Evolutionary conservation across 1,140 invertebrate genomes (phyloP).

Genomic region (Anadara kagoshimensis): DNA sequence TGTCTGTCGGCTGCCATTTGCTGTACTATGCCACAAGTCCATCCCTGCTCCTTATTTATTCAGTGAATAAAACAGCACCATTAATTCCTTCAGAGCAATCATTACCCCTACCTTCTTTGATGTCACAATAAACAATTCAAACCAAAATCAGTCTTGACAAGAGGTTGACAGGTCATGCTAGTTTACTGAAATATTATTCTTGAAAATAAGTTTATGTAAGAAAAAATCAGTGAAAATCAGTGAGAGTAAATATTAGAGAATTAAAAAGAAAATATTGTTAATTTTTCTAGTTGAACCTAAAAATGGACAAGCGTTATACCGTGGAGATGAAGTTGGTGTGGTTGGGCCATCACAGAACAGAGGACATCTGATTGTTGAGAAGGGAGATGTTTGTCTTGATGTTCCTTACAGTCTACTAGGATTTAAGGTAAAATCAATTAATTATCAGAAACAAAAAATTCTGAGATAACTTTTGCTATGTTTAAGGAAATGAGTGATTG

Average conservation of each 20-base stretch:
- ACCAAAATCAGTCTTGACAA: not conserved
- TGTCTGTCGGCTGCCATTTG: too few relatives aligned
- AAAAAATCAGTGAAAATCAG: too few relatives aligned
- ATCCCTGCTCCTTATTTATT: too few relatives aligned
- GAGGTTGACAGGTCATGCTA: not conserved
- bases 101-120: too few relatives aligned
- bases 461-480: too few relatives aligned
- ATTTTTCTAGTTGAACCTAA: not conserved
- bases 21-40: too few relatives aligned
- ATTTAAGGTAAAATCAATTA: constrained; percentile 74
- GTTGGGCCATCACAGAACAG: constrained; percentile 86
- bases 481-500: too few relatives aligned
- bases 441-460: too few relatives aligned
- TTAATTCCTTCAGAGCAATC: too few relatives aligned
- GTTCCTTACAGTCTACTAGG: constrained; percentile 92
- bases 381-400: constrained; percentile 85
- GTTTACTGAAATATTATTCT: too few relatives aligned
- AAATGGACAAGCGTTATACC: not conserved
- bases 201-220: too few relatives aligned
- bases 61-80: too few relatives aligned
- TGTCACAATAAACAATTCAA: not conserved
- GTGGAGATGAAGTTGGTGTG: constrained; percentile 80
- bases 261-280: not conserved
- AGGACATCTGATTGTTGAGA: constrained; percentile 88
- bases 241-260: not conserved